These are phyloP conservation scores for Clanis bilineata DNA, from an alignment of 2,888 invertebrate genomes.

Conservation along the genomic window DNA sequence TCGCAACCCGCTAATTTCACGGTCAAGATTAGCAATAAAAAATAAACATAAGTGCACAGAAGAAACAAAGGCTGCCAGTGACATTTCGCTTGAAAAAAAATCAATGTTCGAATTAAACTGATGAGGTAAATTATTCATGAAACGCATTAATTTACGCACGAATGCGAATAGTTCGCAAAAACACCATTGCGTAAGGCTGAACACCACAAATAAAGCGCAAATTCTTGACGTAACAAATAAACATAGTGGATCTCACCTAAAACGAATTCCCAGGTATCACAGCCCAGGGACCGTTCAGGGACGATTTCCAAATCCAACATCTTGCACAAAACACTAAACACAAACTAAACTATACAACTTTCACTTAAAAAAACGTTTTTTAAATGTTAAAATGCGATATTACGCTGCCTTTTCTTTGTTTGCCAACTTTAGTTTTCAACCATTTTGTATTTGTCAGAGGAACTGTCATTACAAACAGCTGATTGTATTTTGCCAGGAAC, in stretches of 20 bases:
- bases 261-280: constrained; percentile 99
- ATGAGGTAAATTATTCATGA: constrained; percentile 21
- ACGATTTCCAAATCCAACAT: constrained; percentile 99
- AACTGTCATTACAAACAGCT: constrained; percentile 83
- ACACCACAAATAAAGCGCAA: constrained; percentile 77
- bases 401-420: constrained; percentile 81
- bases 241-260: constrained; percentile 87
- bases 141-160: constrained; percentile 20
- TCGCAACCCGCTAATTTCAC: constrained; percentile 64
- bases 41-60: constrained; percentile 59
- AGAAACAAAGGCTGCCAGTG: constrained; percentile 69
- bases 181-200: constrained; percentile 72
- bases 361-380: constrained; percentile 69
- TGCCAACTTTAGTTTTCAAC: constrained; percentile 83
- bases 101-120: constrained; percentile 49
- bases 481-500: constrained; percentile 77
- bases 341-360: constrained; percentile 86
- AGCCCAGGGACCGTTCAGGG: constrained; percentile 97
- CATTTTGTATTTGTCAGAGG: constrained; percentile 83
- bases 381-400: constrained; percentile 66
- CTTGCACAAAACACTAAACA: constrained; percentile 86
- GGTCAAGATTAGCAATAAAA: constrained; percentile 75
- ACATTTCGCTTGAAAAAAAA: constrained; percentile 63
- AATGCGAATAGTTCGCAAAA: constrained; percentile 37
- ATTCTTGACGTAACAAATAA: constrained; percentile 77